Percentiles rank a stretch among this genome's conserved stretches.
Conservation (phyloP, 2,888 invertebrate species). For the Caenorhabditis imperialis region DNA sequence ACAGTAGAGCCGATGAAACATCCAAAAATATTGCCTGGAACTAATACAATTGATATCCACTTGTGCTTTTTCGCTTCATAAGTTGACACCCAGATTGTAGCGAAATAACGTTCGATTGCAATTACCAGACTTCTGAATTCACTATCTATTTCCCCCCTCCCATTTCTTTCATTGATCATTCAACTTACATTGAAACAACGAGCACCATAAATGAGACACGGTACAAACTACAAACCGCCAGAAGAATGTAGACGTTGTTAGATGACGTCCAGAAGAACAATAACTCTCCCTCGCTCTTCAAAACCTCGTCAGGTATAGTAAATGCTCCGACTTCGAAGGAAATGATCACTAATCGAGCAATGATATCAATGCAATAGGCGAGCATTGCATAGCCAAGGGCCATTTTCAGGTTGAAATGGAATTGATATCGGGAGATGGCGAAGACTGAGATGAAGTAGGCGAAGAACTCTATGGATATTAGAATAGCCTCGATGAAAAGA, state of each 20-base stretch:
- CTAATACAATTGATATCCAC: constrained; percentile 16
- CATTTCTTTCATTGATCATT: background rate
- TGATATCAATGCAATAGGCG: constrained; percentile 25
- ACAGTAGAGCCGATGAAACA: background rate
- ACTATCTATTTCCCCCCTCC: background rate
- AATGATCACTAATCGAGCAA: constrained; percentile 11
- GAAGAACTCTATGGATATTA: constrained; percentile 2
- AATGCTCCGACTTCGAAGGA: constrained; percentile 15
- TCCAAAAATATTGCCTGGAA: background rate
- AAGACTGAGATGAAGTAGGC: background rate
- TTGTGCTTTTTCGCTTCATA: constrained; percentile 24
- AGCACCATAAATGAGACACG: constrained; percentile 19
- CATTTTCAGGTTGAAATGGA: constrained; percentile 30
- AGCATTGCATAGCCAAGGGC: constrained; percentile 1
- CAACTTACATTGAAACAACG: constrained; percentile 16
- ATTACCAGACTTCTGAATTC: constrained; percentile 9
- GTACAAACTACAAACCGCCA: constrained; percentile 12
- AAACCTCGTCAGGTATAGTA: constrained; percentile 1
- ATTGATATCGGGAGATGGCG: constrained; percentile 8
- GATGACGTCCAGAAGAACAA: background rate
- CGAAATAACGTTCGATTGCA: constrained; percentile 24
- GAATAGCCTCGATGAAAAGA: background rate
- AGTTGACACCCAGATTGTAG: constrained; percentile 17
- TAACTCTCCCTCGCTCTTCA: too few species aligned
- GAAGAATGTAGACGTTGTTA: constrained; percentile 2